Conservation (phyloP, 1,140 invertebrate genomes). For the Adelges cooleyi region DNA sequence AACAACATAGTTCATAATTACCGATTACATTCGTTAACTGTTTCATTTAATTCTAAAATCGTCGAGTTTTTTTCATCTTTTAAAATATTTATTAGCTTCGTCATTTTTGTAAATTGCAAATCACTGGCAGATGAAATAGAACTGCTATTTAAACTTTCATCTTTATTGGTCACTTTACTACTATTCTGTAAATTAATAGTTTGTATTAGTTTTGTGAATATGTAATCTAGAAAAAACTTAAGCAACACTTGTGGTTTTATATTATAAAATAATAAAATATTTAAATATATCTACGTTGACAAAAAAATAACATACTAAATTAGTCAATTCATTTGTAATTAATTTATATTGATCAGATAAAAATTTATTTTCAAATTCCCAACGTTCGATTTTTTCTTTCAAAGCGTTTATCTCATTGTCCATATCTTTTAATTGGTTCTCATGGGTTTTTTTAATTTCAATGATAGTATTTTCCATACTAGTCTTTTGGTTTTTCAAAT, state of each 20-base stretch:
- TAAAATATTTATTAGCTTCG: slow-evolving; percentile 17
- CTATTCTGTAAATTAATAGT: slow-evolving; percentile 1
- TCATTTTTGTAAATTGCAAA: slow-evolving; percentile 5
- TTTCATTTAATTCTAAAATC: slow-evolving; percentile 7
- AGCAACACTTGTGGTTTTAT: too few species aligned
- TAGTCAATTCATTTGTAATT: not conserved
- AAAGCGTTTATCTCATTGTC: slow-evolving; percentile 2
- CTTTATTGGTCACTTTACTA: slow-evolving; percentile 7
- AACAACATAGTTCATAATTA: too few species aligned
- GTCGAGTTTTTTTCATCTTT: slow-evolving; percentile 16
- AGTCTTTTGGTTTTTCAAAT: slow-evolving; percentile 20
- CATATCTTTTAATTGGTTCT: not conserved
- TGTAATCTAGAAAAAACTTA: too few species aligned
- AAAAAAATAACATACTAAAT: not conserved
- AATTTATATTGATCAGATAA: slow-evolving; percentile 18
- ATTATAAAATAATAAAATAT: too few species aligned
- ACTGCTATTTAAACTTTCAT: slow-evolving; percentile 2
- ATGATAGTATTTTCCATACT: not conserved
- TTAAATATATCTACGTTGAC: too few species aligned
- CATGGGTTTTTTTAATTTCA: slow-evolving; percentile 9
- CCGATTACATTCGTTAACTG: not conserved
- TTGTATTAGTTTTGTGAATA: not conserved
- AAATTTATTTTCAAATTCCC: slow-evolving; percentile 21
- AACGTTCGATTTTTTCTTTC: slow-evolving; percentile 13
- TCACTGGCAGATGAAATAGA: not conserved